Evolutionary conservation across 2,113 vertebrate species (phyloP).

Genomic region (Isurus oxyrinchus): DNA sequence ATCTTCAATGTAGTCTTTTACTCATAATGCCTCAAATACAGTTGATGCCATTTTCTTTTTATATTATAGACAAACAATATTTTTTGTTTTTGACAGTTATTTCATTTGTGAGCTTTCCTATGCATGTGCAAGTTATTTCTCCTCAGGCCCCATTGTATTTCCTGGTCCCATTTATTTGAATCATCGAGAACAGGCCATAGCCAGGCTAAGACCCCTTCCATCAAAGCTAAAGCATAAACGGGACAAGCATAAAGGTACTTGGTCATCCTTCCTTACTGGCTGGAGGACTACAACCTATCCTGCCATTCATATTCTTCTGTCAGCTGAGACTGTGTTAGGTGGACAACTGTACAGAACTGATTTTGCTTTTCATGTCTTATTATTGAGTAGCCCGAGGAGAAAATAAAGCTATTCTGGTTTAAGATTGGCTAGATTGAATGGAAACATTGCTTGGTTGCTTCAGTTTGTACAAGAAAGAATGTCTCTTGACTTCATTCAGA

Average conservation of each 20-base stretch:
- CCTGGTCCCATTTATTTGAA: slow-evolving; percentile 98
- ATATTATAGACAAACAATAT: slow-evolving; percentile 37
- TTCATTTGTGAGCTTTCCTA: slow-evolving; percentile 86
- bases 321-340: slow-evolving; percentile 52
- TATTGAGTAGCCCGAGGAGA: slow-evolving; percentile 57
- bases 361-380: slow-evolving; percentile 46
- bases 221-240: slow-evolving; percentile 94
- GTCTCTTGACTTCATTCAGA: neutral
- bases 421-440: neutral
- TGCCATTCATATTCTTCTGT: slow-evolving; percentile 58
- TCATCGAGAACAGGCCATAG: slow-evolving; percentile 98
- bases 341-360: slow-evolving; percentile 54
- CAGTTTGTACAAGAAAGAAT: slow-evolving; percentile 15
- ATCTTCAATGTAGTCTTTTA: neutral
- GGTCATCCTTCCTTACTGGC: slow-evolving; percentile 76
- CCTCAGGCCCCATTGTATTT: slow-evolving; percentile 98
- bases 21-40: neutral
- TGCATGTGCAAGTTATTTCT: slow-evolving; percentile 99
- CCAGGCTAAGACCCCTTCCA: slow-evolving; percentile 98
- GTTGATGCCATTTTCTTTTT: neutral
- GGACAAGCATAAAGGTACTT: slow-evolving; percentile 99
- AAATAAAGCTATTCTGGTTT: slow-evolving; percentile 43
- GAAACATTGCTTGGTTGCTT: neutral
- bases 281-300: slow-evolving; percentile 60
- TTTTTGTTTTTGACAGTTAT: slow-evolving; percentile 54